phyloP scores from a whole-genome alignment of 2,888 invertebrate genomes.

The Leptogaster cylindrica region DNA sequence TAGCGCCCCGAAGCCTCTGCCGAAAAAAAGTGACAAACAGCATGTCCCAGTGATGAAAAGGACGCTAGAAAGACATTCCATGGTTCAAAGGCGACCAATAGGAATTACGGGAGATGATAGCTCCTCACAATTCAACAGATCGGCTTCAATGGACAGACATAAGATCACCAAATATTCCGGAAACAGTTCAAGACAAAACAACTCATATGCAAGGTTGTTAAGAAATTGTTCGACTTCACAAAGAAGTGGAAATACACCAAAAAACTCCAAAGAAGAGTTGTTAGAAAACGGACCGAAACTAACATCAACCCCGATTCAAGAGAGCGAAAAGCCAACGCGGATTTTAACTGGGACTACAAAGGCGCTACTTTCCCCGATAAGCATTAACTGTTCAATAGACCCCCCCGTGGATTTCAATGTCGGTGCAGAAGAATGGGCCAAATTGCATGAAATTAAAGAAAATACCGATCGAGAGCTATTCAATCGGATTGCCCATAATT shows the following conservation, averaged over 20 bases:
- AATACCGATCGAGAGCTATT: slow-evolving; percentile 58
- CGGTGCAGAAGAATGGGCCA: slow-evolving; percentile 56
- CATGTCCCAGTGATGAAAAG: slow-evolving; percentile 49
- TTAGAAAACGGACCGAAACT: slow-evolving; percentile 51
- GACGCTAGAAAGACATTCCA: slow-evolving; percentile 54
- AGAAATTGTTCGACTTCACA: slow-evolving; percentile 33
- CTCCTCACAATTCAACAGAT: slow-evolving; percentile 52
- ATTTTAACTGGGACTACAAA: slow-evolving; percentile 7
- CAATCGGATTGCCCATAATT: slow-evolving; percentile 51
- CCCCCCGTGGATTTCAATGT: slow-evolving; percentile 47
- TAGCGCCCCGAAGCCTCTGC: slow-evolving; percentile 46
- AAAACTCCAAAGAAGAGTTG: slow-evolving; percentile 51
- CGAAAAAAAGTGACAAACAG: slow-evolving; percentile 47
- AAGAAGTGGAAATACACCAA: slow-evolving; percentile 45
- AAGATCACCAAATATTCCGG: slow-evolving; percentile 53
- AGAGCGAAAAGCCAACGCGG: slow-evolving; percentile 22
- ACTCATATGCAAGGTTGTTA: slow-evolving; percentile 42
- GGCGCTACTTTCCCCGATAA: slow-evolving; percentile 43
- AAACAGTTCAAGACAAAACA: slow-evolving; percentile 31
- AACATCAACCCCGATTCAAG: slow-evolving; percentile 53
- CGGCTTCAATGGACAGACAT: slow-evolving; percentile 57
- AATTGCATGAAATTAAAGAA: slow-evolving; percentile 58
- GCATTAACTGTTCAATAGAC: slow-evolving; percentile 28
- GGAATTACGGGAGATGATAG: slow-evolving; percentile 18
- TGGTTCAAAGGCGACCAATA: slow-evolving; percentile 54